Conservation (phyloP, 2,113 vertebrate species). For the Galemys pyrenaicus region DNA sequence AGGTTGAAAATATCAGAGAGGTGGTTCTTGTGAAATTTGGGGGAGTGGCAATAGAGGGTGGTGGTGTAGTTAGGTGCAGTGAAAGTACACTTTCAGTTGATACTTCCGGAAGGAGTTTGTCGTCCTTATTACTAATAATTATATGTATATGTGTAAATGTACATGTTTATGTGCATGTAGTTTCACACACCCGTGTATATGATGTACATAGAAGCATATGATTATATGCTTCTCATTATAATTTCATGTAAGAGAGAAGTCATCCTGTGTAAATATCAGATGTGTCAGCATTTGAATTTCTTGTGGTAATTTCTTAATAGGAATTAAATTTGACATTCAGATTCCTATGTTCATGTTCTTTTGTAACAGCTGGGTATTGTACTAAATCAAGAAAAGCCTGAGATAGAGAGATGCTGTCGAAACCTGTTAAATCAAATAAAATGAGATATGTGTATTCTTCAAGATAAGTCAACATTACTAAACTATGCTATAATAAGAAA, state of each 20-base stretch:
- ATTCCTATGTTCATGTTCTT: conserved; percentile 20
- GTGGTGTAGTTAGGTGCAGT: not conserved
- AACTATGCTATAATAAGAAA: not conserved
- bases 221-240: not conserved
- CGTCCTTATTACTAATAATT: not conserved
- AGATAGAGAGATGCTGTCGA: conserved; percentile 2
- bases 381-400: conserved; percentile 38
- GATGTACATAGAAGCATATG: not conserved
- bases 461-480: not conserved
- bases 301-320: not conserved
- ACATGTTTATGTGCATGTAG: not conserved
- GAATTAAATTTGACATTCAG: conserved; percentile 52
- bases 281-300: conserved; percentile 17
- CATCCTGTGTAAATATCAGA: conserved; percentile 17
- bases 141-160: not conserved
- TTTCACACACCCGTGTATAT: not conserved
- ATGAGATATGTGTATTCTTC: not conserved
- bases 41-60: rapidly evolving
- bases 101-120: not conserved
- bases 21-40: not conserved
- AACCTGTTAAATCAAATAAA: conserved; percentile 38
- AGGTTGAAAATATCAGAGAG: not conserved
- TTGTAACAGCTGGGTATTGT: conserved; percentile 8
- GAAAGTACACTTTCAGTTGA: not conserved
- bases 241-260: conserved; percentile 47